These are phyloP conservation scores for Papilio demoleus DNA, from an alignment of 2,888 invertebrate genomes.

Conservation along the genomic window DNA sequence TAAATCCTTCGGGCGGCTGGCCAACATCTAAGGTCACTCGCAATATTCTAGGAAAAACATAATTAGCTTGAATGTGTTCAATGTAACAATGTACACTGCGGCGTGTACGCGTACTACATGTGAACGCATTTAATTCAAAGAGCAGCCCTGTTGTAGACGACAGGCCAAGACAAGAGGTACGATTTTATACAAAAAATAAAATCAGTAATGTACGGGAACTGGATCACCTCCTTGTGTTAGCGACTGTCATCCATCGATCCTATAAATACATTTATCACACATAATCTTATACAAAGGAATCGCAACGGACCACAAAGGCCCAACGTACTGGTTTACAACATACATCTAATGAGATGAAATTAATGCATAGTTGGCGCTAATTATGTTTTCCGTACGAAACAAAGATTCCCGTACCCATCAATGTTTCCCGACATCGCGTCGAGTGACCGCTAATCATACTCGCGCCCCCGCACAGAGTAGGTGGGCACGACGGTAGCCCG, in stretches of 20 bases:
- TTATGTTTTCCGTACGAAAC: constrained; percentile 80
- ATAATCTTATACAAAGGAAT: constrained; percentile 65
- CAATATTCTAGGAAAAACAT: constrained; percentile 72
- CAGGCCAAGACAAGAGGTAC: constrained; percentile 82
- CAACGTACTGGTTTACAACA: constrained; percentile 18
- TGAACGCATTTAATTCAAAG: constrained; percentile 73
- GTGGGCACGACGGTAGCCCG: constrained; percentile 43
- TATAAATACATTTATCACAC: constrained; percentile 80
- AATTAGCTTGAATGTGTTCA: constrained; percentile 65
- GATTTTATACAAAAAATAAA: constrained; percentile 83
- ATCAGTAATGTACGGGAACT: constrained; percentile 77
- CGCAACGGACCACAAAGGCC: constrained; percentile 48
- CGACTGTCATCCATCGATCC: constrained; percentile 73
- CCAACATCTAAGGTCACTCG: constrained; percentile 71
- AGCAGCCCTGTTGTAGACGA: constrained; percentile 78
- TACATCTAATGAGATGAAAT: constrained; percentile 48
- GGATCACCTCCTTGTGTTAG: constrained; percentile 76
- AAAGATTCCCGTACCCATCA: constrained; percentile 82
- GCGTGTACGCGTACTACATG: constrained; percentile 62
- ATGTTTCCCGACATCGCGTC: constrained; percentile 68
- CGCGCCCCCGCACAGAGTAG: constrained; percentile 69
- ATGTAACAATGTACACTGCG: constrained; percentile 55
- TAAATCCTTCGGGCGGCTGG: constrained; percentile 71
- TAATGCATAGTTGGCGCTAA: constrained; percentile 62
- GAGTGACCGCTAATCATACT: constrained; percentile 55